Evolutionary conservation across 2,888 invertebrate species (phyloP).

Genomic region (Helleia helle): DNA sequence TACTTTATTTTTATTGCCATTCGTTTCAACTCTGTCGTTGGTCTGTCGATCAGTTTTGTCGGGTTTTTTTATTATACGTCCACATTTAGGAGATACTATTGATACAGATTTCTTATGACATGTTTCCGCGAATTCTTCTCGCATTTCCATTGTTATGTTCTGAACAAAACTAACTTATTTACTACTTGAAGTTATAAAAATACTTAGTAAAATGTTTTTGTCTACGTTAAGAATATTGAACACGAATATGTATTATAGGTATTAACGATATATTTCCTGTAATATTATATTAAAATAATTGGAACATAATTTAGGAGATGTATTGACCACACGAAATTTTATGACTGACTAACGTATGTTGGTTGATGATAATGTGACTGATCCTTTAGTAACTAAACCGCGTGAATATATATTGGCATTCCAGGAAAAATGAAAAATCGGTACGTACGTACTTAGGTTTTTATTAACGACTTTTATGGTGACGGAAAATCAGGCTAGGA

Average conservation of each 20-base stretch:
- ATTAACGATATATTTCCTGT: too few relatives aligned
- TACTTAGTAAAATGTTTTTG: too few relatives aligned
- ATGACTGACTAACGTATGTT: conserved; percentile 42
- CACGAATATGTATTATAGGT: too few relatives aligned
- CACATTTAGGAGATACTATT: conserved; percentile 52
- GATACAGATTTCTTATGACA: conserved; percentile 53
- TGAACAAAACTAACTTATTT: too few relatives aligned
- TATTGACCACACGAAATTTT: conserved; percentile 31
- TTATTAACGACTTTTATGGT: too few relatives aligned
- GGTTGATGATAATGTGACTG: conserved; percentile 47
- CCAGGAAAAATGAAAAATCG: conserved; percentile 2
- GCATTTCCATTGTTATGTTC: conserved; percentile 38
- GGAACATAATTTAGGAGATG: too few relatives aligned
- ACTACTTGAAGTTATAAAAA: too few relatives aligned
- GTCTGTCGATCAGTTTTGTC: conserved; percentile 1
- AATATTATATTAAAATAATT: too few relatives aligned
- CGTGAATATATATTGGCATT: conserved; percentile 16
- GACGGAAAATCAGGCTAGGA: too few relatives aligned
- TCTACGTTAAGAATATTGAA: too few relatives aligned
- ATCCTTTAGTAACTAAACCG: conserved; percentile 25
- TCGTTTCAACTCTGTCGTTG: neutral
- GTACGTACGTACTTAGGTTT: too few relatives aligned
- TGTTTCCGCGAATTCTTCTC: conserved; percentile 37
- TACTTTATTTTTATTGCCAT: neutral
- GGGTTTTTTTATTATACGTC: conserved; percentile 32